Evolutionary conservation across 2,113 vertebrate genomes (phyloP).

Genomic region (Puntigrus tetrazona): DNA sequence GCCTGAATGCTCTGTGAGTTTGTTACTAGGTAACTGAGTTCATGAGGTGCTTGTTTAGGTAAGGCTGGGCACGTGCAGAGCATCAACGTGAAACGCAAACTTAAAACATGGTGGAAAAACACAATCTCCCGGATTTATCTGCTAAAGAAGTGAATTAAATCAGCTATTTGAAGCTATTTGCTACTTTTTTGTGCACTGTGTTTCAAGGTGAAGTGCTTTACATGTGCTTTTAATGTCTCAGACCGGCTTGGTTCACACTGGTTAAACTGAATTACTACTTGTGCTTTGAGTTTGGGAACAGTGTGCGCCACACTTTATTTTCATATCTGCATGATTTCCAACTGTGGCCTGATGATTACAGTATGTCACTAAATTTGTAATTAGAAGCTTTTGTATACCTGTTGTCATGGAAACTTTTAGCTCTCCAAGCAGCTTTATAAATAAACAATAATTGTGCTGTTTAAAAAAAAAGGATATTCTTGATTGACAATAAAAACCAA

Average conservation of each 20-base stretch:
- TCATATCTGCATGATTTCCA: neutral
- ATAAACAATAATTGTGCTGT: too few relatives aligned
- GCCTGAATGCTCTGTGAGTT: neutral
- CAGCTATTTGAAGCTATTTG: neutral
- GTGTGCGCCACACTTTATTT: neutral
- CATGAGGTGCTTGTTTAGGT: neutral
- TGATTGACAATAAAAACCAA: neutral
- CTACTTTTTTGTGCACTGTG: neutral
- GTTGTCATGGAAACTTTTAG: neutral
- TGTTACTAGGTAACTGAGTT: neutral
- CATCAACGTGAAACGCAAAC: neutral
- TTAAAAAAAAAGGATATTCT: too few relatives aligned
- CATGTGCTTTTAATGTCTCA: neutral
- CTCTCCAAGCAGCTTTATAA: neutral
- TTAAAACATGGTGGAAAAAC: neutral
- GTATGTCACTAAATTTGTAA: neutral
- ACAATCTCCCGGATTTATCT: neutral
- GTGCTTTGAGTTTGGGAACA: neutral
- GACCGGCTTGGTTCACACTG: neutral
- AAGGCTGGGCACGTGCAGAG: neutral
- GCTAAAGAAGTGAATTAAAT: neutral
- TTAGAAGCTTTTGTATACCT: neutral
- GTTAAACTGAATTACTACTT: neutral
- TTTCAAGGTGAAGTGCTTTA: neutral
- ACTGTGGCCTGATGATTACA: neutral